phyloP scores from a whole-genome alignment of 2,113 vertebrate species.

The Lanius ludovicianus region DNA sequence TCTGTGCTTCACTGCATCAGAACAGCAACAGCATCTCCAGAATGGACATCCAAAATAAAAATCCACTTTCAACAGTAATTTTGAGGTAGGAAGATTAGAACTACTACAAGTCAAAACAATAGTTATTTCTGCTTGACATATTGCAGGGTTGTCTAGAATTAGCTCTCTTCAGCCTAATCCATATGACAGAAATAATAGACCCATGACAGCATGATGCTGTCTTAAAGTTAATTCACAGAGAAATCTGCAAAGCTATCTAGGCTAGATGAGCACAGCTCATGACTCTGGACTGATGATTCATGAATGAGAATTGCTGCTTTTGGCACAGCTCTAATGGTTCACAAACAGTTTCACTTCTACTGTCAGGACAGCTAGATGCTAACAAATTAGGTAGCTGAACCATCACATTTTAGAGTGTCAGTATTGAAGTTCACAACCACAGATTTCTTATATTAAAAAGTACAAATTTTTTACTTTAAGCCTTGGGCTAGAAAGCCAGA shows the following conservation, averaged over 20 bases:
- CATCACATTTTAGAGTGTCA: not conserved
- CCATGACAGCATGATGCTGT: not conserved
- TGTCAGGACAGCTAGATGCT: not conserved
- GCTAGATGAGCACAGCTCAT: not conserved
- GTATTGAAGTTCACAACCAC: not conserved
- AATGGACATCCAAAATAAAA: not conserved
- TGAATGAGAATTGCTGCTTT: not conserved
- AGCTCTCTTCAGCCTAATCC: not conserved
- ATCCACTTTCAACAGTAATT: not conserved
- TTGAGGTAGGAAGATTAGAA: not conserved
- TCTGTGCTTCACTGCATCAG: not conserved
- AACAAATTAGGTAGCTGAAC: not conserved
- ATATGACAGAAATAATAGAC: not conserved
- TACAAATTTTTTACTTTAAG: not conserved
- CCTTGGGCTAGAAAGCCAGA: not conserved
- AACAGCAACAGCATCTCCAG: not conserved
- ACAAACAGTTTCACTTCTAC: not conserved
- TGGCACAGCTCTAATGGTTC: not conserved
- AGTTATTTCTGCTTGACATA: not conserved
- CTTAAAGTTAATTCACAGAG: not conserved
- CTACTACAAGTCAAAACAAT: not conserved
- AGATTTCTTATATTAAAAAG: not conserved
- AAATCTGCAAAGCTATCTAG: not conserved
- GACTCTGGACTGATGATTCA: not conserved
- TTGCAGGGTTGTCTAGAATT: not conserved